phyloP scores from a whole-genome alignment of 1,140 invertebrate genomes.

The Ostrea denselamellosa region DNA sequence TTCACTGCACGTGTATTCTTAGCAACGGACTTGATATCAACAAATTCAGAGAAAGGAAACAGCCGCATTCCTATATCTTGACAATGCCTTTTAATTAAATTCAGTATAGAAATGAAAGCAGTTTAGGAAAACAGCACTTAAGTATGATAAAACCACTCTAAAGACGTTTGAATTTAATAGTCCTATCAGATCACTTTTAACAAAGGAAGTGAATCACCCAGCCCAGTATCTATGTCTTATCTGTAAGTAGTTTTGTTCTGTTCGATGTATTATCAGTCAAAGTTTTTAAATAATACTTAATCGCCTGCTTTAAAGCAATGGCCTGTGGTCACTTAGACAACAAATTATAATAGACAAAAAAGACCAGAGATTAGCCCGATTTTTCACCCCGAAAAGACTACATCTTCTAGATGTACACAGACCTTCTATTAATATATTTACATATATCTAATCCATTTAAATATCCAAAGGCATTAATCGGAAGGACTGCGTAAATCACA shows the following conservation, averaged over 20 bases:
- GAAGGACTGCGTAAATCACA: slow-evolving; percentile 1
- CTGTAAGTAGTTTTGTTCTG: slow-evolving; percentile 19
- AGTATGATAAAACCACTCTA: background rate
- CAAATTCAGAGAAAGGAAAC: background rate
- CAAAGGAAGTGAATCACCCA: background rate
- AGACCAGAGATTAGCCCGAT: background rate
- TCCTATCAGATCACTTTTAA: background rate
- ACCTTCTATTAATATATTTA: background rate
- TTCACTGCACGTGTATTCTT: background rate
- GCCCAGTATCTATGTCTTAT: background rate
- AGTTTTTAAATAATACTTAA: slow-evolving; percentile 33
- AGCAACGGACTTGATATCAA: background rate
- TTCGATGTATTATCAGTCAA: slow-evolving; percentile 9
- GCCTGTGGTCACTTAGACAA: slow-evolving; percentile 24
- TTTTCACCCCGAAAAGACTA: background rate
- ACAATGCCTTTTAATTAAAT: background rate
- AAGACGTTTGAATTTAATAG: background rate
- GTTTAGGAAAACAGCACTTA: background rate
- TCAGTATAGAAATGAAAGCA: background rate
- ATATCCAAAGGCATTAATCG: slow-evolving; percentile 28
- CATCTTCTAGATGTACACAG: slow-evolving; percentile 14
- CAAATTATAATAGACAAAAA: slow-evolving; percentile 16
- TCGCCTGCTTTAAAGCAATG: background rate
- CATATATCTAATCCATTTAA: slow-evolving; percentile 15
- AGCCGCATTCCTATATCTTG: background rate